A percentile compares a stretch with the other conserved stretches of the same genome.
phyloP scores from a whole-genome alignment of 2,888 invertebrate species.

The Copidosoma aretas region DNA sequence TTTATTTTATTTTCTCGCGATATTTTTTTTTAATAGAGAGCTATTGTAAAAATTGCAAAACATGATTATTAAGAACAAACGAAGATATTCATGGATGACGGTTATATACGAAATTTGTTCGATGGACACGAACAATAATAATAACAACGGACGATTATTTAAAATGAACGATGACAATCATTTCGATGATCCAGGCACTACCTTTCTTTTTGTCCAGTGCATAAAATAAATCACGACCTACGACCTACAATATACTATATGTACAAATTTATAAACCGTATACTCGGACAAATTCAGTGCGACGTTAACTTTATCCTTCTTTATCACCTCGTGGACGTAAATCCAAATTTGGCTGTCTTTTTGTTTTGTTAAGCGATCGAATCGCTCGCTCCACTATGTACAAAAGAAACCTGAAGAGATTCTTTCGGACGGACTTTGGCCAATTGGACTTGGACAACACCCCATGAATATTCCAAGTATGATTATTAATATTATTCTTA shows the following conservation, averaged over 20 bases:
- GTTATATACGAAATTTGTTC: conserved; percentile 30
- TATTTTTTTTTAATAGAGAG: conserved; percentile 35
- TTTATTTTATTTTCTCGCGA: conserved; percentile 16
- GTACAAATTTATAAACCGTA: conserved; percentile 35
- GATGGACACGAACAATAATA: conserved; percentile 34
- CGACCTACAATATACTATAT: conserved; percentile 39
- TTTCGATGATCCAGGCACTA: conserved; percentile 40
- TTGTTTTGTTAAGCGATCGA: conserved; percentile 22
- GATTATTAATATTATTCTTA: not conserved
- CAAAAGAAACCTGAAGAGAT: conserved; percentile 47
- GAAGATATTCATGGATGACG: no score
- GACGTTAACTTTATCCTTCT: conserved; percentile 35
- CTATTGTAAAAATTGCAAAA: conserved; percentile 35
- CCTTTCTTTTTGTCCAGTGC: conserved; percentile 34
- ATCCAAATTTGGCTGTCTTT: conserved; percentile 33
- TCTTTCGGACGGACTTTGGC: conserved; percentile 61
- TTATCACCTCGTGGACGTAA: conserved; percentile 33
- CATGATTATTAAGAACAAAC: conserved; percentile 20
- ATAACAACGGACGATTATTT: conserved; percentile 36
- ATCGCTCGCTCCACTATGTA: conserved; percentile 38
- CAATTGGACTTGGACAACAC: conserved; percentile 46
- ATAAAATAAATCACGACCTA: conserved; percentile 30
- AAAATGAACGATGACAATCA: conserved; percentile 29
- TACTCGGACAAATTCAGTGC: conserved; percentile 33
- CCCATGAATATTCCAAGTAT: conserved; percentile 1